A percentile compares a stretch with the other conserved stretches of the same genome.
phyloP scores from a whole-genome alignment of 1,140 invertebrate species.

The Probaryconus sp. region DNA sequence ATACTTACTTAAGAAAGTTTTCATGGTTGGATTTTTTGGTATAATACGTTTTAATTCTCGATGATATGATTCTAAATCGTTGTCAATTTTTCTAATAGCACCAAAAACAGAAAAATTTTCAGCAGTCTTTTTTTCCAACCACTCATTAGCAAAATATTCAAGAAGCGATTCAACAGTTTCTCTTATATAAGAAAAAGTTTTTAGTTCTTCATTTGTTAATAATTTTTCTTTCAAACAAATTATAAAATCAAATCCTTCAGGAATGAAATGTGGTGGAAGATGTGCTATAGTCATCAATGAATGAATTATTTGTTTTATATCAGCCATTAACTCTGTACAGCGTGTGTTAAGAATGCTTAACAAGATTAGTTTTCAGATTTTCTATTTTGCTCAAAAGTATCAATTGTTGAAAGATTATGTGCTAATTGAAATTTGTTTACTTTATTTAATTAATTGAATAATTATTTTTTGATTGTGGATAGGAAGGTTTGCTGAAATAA shows the following conservation, averaged over 20 bases:
- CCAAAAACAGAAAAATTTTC: not conserved
- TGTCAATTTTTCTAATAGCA: not conserved
- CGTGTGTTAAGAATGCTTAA: too few relatives aligned
- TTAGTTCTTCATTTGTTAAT: not conserved
- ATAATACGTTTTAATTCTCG: not conserved
- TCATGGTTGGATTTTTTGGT: not conserved
- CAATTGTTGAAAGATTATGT: too few relatives aligned
- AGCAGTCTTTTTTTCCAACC: conserved; percentile 1
- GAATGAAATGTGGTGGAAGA: not conserved
- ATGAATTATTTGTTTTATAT: not conserved
- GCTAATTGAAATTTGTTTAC: too few relatives aligned
- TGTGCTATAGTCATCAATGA: not conserved
- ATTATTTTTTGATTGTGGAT: too few relatives aligned
- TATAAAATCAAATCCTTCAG: not conserved
- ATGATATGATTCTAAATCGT: not conserved
- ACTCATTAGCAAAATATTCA: conserved; percentile 1
- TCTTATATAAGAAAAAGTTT: not conserved
- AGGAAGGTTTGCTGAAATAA: too few relatives aligned
- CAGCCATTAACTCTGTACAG: not conserved
- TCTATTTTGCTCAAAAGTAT: too few relatives aligned
- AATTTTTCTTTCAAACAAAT: not conserved
- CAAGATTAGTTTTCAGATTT: too few relatives aligned
- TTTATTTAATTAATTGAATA: too few relatives aligned
- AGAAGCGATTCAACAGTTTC: not conserved
- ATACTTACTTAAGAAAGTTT: conserved; percentile 9